Percentiles rank a stretch among this genome's conserved stretches.
Evolutionary conservation across 2,797 vertebrate genomes (phyloP).

Genomic region (Myotis findleyi): DNA sequence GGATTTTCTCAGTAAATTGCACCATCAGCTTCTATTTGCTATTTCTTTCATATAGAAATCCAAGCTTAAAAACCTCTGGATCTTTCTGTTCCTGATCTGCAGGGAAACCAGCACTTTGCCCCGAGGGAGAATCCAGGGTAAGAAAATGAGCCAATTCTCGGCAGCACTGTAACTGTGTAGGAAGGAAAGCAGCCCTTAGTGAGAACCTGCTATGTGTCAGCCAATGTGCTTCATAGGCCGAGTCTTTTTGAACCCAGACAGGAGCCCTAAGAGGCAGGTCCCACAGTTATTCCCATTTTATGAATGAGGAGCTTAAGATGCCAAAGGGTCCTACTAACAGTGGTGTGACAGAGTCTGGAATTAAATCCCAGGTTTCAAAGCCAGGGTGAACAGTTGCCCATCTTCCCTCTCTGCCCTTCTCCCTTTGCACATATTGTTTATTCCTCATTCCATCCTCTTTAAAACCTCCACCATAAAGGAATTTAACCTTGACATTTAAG

Average conservation of each 20-base stretch:
- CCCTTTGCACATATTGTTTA: not conserved
- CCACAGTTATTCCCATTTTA: not conserved
- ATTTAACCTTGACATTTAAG: not conserved
- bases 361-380: slow-evolving; percentile 8
- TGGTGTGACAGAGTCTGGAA: not conserved
- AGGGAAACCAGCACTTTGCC: not conserved
- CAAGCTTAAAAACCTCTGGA: not conserved
- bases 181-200: not conserved
- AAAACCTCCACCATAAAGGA: slow-evolving; percentile 7
- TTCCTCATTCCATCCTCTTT: slow-evolving; percentile 9
- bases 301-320: not conserved
- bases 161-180: not conserved
- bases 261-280: not conserved
- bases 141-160: not conserved
- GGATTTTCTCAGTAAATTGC: slow-evolving; percentile 10
- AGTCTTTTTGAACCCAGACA: not conserved
- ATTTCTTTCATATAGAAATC: not conserved
- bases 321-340: not conserved
- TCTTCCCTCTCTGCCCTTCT: not conserved
- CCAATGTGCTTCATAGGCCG: not conserved
- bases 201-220: not conserved
- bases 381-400: not conserved
- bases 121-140: not conserved
- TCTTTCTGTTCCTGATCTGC: not conserved
- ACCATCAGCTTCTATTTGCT: not conserved